These are phyloP conservation scores for Sinotaia quadrata DNA, from an alignment of 2,888 invertebrate species.

Conservation along the genomic window DNA sequence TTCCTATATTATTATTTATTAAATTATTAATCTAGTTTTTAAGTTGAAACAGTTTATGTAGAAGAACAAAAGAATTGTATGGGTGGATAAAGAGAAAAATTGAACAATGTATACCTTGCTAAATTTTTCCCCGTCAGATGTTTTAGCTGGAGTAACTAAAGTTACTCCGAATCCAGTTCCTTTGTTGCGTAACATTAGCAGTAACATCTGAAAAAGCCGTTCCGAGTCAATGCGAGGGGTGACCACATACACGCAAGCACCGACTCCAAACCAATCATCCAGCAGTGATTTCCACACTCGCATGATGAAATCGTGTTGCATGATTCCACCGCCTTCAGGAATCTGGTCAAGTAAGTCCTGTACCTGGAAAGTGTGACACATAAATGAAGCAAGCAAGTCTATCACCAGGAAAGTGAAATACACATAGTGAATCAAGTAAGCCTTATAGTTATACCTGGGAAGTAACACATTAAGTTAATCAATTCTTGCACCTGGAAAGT, in stretches of 20 bases:
- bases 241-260: conserved; percentile 62
- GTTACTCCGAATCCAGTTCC: conserved; percentile 61
- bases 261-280: conserved; percentile 66
- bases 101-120: conserved; percentile 44
- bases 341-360: conserved; percentile 64
- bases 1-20: too few species aligned
- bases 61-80: too few species aligned
- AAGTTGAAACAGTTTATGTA: too few species aligned
- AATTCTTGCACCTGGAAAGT: too few species aligned
- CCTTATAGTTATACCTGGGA: too few species aligned
- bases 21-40: too few species aligned
- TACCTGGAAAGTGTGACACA: conserved; percentile 57
- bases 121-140: conserved; percentile 56
- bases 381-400: too few species aligned
- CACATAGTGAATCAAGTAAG: too few species aligned
- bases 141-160: conserved; percentile 59
- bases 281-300: conserved; percentile 64
- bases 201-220: conserved; percentile 60
- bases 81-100: too few species aligned
- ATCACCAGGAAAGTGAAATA: too few species aligned
- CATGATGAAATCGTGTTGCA: conserved; percentile 66
- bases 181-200: conserved; percentile 65
- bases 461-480: too few species aligned
- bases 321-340: conserved; percentile 67
- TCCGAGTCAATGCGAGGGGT: conserved; percentile 67